Evolutionary conservation across 2,797 vertebrate genomes (phyloP), one percentile per base, ranked within the genome.

Genomic region (Parauchenoglanis punctatus): DNA sequence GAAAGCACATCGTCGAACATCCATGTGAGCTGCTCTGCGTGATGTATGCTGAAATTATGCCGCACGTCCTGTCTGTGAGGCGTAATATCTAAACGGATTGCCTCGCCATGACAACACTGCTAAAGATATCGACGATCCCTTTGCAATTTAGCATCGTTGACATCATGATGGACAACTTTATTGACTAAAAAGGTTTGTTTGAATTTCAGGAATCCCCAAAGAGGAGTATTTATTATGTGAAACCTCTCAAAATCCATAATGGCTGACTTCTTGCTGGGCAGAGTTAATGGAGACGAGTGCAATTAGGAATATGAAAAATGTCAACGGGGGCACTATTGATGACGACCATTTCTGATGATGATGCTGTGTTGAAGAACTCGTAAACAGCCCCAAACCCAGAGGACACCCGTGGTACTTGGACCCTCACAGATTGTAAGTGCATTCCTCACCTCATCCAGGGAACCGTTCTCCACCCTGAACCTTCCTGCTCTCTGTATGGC

Each of bases 401-500:
- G 28, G 46, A 20, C 8, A 73, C 11, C 20, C 8, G 46, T 73
- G 31, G 17, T 20, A 40, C 7, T 67, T 61, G n/a, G n/a, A 28
- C n/a, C 63, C n/a, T 12, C 20, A 46, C 70, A 72, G 35, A 72
- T 72, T 31, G 52, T 46, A 72, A 65, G 8, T 84, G 28, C 56
- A 1, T 18, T 72, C 72, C 67, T 76, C 86, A 99, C 98, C 96
- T 99, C 98, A 90, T 97, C 97, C 35, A 97, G 94, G 1, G 98
- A 99, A 83, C 98, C 98, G 0, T 99, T 99, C 95, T 99, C 99
- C 95, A 99, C 99, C 83, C 98, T 95, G 95, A 99, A 99, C 90
- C 99, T 96, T n/a, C 99, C 98, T 17, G 99, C 99, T 94, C 98
- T 96, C 93, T 99, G 99, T 93, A 99, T 99, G 90, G 99, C 99